These are phyloP conservation scores for Mormyrops boulengeri DNA, from an alignment of 2,797 vertebrate species.

Conservation along the genomic window DNA sequence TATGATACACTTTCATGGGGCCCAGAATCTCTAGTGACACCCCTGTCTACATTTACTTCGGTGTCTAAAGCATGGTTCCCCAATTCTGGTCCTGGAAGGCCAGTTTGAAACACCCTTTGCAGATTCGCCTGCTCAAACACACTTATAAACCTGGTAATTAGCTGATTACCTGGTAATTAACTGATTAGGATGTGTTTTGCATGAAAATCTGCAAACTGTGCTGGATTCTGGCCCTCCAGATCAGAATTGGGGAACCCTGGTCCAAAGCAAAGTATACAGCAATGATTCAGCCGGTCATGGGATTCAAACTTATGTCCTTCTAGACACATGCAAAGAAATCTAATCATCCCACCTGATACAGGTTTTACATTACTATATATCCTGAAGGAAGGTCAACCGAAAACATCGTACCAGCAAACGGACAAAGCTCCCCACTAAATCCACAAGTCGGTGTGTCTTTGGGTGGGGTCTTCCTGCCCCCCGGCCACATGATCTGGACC, in stretches of 20 bases:
- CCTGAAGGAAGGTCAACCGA: neutral
- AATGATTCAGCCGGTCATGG: neutral
- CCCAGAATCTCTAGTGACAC: neutral
- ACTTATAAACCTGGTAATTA: neutral
- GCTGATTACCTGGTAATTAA: neutral
- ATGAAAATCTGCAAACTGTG: neutral
- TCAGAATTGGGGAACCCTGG: neutral
- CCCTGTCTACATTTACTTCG: neutral
- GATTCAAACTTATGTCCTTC: neutral
- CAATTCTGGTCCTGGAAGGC: neutral
- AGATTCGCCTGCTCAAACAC: neutral
- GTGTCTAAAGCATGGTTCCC: neutral
- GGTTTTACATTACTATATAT: neutral
- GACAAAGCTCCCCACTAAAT: slow-evolving; percentile 36
- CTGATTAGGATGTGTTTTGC: neutral
- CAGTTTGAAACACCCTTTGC: neutral
- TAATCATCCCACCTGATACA: neutral
- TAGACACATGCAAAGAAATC: neutral
- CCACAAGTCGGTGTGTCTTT: slow-evolving; percentile 41
- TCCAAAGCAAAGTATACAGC: neutral
- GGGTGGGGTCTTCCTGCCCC: slow-evolving; percentile 31
- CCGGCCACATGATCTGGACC: slow-evolving; percentile 37
- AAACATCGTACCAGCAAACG: slow-evolving; percentile 25
- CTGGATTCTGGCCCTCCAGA: neutral
- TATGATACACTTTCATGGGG: neutral